Base-by-base conservation (phyloP, 2,888 invertebrate genomes). In the Cepaea hortensis region DNA sequence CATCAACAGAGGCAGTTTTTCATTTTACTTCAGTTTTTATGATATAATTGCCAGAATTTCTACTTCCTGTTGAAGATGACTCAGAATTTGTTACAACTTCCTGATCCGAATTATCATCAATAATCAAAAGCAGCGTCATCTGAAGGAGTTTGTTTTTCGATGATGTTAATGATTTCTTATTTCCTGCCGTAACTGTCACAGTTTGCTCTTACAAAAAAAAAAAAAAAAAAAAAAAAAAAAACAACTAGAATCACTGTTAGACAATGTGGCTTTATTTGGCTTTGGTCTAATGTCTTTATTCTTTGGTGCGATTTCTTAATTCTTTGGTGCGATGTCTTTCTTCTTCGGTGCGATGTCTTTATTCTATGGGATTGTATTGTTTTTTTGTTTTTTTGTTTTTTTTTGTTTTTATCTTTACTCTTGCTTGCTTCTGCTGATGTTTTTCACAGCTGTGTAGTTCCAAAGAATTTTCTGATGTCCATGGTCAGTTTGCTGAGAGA, bases 381-480 rank as follows among this genome's bases (percentile, higher is more conserved):
- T n/a, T n/a, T n/a, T n/a, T n/a, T n/a, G n/a, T n/a, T n/a, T n/a
- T n/a, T n/a, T n/a, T n/a, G n/a, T n/a, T n/a, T n/a, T n/a, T n/a
- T n/a, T n/a, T n/a, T n/a, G n/a, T n/a, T n/a, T n/a, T n/a, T n/a
- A 20, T 82, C 61, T 73, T 82, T 23, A 23, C 48, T 55, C 23
- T 72, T 82, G 20, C 23, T 3, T 73, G 50, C 23, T 13, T 65
- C 76, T 48, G 84, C 46, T 84, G 61, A 46, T 11, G 73, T 84
- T 35, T 83, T 85, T 11, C 50, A 18, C 0, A 65, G 61, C 11
- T 80, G 35, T 1, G 1, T 20, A 61, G 87, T 76, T 18, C 77
- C 84, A 65, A 88, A 88, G 75, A 85, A 88, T n/a, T 87, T 88
- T n/a, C 88, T 77, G 73, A 88, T 88, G 61, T 88, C 88, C 87